These are phyloP conservation scores for Choloepus didactylus DNA, from an alignment of 2,797 vertebrate genomes.

Conservation along the genomic window DNA sequence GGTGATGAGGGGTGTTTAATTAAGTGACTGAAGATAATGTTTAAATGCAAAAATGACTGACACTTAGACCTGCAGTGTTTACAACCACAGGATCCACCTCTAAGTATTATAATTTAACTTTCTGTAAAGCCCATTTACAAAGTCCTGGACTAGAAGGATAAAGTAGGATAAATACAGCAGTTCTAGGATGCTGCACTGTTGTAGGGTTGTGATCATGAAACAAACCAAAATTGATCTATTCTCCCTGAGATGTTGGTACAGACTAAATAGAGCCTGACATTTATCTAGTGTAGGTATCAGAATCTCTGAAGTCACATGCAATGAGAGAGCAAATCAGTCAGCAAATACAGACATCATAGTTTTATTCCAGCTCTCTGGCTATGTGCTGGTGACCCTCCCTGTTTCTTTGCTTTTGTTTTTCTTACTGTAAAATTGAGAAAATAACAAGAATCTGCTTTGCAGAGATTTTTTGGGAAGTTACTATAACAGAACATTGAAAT, in stretches of 20 bases:
- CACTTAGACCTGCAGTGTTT: not conserved
- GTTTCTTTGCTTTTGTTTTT: conserved; percentile 40
- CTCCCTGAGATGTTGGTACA: not conserved
- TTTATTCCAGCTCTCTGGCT: not conserved
- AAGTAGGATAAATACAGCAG: not conserved
- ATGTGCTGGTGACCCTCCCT: conserved; percentile 3
- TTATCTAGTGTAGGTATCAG: not conserved
- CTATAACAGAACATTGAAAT: not conserved
- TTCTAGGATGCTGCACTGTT: not conserved
- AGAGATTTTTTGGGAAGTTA: conserved; percentile 21
- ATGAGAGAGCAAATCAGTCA: not conserved
- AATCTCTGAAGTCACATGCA: not conserved
- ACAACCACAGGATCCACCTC: not conserved
- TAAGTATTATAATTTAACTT: not conserved
- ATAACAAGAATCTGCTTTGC: conserved; percentile 55
- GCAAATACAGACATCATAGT: not conserved
- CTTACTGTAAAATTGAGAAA: conserved; percentile 25
- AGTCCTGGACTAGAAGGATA: conserved; percentile 7
- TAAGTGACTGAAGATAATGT: not conserved
- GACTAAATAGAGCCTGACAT: not conserved
- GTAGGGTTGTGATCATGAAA: not conserved
- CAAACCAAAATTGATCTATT: not conserved
- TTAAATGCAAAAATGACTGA: not conserved
- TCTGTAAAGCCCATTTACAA: not conserved
- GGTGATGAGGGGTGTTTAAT: not conserved